A percentile compares a stretch with the other conserved stretches of the same genome.
Evolutionary conservation across 2,888 invertebrate genomes (phyloP).

Genomic region (Standfussiana lucernea): DNA sequence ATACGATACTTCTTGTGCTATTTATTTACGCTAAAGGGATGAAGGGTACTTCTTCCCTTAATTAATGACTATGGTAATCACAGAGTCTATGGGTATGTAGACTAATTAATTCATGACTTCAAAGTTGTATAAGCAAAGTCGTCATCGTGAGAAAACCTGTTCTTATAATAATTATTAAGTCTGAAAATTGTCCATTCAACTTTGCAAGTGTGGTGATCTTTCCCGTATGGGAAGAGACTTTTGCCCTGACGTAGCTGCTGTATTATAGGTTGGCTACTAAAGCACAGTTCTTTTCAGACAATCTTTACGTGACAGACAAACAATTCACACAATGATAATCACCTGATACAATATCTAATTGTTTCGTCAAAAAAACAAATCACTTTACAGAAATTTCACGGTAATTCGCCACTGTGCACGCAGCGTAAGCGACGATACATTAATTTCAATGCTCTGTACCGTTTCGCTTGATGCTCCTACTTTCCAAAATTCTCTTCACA

Average conservation of each 20-base stretch:
- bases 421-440: constrained; percentile 60
- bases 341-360: constrained; percentile 53
- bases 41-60: too few species aligned
- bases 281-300: neutral
- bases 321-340: constrained; percentile 21
- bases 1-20: too few species aligned
- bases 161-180: neutral
- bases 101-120: neutral
- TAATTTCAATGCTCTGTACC: constrained; percentile 77
- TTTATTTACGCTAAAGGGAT: too few species aligned
- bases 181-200: neutral
- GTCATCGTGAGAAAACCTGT: neutral
- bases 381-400: constrained; percentile 57
- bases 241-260: neutral
- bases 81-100: too few species aligned
- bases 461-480: constrained; percentile 84
- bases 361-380: constrained; percentile 39
- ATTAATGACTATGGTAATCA: too few species aligned
- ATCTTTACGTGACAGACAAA: neutral
- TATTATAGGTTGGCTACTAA: neutral
- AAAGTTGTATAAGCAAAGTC: neutral
- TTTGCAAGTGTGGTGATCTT: neutral
- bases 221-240: neutral
- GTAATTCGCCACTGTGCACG: constrained; percentile 57
- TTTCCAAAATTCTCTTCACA: constrained; percentile 87